phyloP scores from a whole-genome alignment of 1,140 invertebrate genomes.

The Drusus annulatus region DNA sequence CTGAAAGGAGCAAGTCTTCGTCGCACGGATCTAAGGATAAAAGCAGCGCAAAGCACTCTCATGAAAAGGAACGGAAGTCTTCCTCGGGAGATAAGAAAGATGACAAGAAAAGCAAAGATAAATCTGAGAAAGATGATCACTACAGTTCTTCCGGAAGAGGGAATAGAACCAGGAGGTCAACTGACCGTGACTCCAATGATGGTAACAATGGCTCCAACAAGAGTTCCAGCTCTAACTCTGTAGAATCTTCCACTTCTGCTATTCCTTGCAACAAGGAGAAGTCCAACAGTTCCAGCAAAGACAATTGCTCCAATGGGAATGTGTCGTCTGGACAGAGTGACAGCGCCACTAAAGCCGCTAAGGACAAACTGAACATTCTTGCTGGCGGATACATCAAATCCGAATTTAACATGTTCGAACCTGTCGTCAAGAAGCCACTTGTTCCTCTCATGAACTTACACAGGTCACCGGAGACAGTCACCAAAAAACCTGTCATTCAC shows the following conservation, averaged over 20 bases:
- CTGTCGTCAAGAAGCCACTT: conserved; percentile 41
- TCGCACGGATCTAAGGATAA: conserved; percentile 46
- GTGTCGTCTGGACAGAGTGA: conserved; percentile 67
- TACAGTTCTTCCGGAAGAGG: conserved; percentile 71
- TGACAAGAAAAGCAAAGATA: conserved; percentile 68
- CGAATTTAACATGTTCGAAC: conserved; percentile 57
- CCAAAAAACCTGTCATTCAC: conserved; percentile 51
- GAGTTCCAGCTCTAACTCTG: conserved; percentile 59
- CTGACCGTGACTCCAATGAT: conserved; percentile 75
- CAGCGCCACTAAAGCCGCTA: conserved; percentile 5
- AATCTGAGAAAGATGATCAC: conserved; percentile 70
- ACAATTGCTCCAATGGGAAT: conserved; percentile 66
- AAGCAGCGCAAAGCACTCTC: conserved; percentile 26
- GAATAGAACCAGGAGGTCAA: conserved; percentile 68
- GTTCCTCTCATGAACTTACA: conserved; percentile 18
- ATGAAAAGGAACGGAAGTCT: conserved; percentile 36
- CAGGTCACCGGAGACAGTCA: conserved; percentile 19
- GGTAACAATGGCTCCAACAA: conserved; percentile 68
- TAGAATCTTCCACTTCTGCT: conserved; percentile 63
- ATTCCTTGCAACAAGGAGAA: conserved; percentile 59
- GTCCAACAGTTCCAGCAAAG: conserved; percentile 64
- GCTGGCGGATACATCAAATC: conserved; percentile 55
- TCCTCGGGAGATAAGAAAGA: conserved; percentile 63
- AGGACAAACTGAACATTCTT: conserved; percentile 51
- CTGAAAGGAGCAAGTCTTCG: conserved; percentile 39